Evolutionary conservation across 1,140 invertebrate genomes (phyloP).

Genomic region (Tetramorium parvispinum): DNA sequence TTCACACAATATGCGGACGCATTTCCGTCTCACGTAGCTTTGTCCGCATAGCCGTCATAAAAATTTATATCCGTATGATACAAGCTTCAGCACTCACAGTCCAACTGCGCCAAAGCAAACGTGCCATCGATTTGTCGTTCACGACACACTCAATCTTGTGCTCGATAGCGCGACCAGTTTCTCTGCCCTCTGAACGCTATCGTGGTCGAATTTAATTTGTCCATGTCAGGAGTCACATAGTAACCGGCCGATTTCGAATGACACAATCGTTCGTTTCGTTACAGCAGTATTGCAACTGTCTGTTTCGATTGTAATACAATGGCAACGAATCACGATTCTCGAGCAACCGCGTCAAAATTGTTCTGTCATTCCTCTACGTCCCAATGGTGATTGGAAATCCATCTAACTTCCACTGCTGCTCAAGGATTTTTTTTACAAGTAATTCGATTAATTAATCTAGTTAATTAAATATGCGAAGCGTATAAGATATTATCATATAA

Average conservation of each 20-base stretch:
- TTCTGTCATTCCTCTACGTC: neutral
- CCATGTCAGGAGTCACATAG: constrained; percentile 30
- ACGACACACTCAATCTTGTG: constrained; percentile 47
- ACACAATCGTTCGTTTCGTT: constrained; percentile 14
- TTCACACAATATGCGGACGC: neutral
- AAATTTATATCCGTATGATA: constrained; percentile 30
- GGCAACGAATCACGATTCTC: constrained; percentile 2
- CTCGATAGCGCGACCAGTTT: constrained; percentile 35
- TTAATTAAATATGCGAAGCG: neutral
- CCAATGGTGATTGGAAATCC: neutral
- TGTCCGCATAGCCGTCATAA: constrained; percentile 15
- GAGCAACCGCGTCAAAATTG: neutral
- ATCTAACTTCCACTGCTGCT: neutral
- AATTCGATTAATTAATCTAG: neutral
- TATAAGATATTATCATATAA: neutral
- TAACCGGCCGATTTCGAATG: constrained; percentile 10
- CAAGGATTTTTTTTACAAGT: too few relatives aligned
- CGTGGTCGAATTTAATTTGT: constrained; percentile 26
- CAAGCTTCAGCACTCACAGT: constrained; percentile 65
- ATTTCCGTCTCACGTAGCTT: constrained; percentile 1
- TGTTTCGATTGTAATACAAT: constrained; percentile 17
- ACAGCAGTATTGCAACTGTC: constrained; percentile 21
- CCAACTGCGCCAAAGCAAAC: constrained; percentile 39
- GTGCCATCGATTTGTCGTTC: constrained; percentile 43
- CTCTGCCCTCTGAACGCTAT: neutral